Percentiles rank a stretch among this genome's conserved stretches.
Evolutionary conservation across 37 sponge, comb jelly and placozoan genomes (phyloP).

Genomic region (Axinella damicornis): DNA sequence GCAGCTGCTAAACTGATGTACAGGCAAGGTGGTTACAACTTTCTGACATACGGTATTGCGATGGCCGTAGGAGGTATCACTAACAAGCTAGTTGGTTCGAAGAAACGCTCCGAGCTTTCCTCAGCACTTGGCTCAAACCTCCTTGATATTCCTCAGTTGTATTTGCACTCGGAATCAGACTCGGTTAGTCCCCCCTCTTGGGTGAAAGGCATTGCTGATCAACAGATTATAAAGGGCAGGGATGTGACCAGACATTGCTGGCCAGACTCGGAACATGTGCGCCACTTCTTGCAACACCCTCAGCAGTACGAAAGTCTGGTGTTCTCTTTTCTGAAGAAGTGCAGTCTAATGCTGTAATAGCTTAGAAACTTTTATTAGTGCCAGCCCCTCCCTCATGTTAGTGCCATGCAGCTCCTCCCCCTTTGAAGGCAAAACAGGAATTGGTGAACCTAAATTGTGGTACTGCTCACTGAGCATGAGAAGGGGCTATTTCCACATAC

Average conservation of each 20-base stretch:
- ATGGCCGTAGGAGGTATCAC: conserved; percentile 1
- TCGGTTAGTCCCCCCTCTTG: conserved; percentile 2
- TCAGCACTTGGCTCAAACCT: conserved; percentile 6
- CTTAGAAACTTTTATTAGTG: too few species aligned
- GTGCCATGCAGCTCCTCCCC: too few species aligned
- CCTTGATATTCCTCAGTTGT: conserved; percentile 59
- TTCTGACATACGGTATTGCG: background rate
- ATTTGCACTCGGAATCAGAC: conserved; percentile 61
- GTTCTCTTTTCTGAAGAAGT: conserved; percentile 15
- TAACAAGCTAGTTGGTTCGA: conserved; percentile 28
- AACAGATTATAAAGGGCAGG: conserved; percentile 47
- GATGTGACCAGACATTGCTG: conserved; percentile 37
- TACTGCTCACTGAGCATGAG: too few species aligned
- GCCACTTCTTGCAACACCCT: conserved; percentile 44
- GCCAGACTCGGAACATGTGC: conserved; percentile 47
- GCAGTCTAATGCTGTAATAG: background rate
- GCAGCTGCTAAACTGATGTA: conserved; percentile 61
- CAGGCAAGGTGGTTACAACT: conserved; percentile 41
- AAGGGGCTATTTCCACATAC: too few species aligned
- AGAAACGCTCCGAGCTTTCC: conserved; percentile 17
- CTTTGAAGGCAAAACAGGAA: too few species aligned
- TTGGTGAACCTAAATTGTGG: too few species aligned
- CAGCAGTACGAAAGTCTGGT: conserved; percentile 44
- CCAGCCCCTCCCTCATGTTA: too few species aligned
- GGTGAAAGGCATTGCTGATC: conserved; percentile 25